Percentiles rank a stretch among this genome's conserved stretches.
Evolutionary conservation across 2,888 invertebrate genomes (phyloP).

Genomic region (Melieria omissa): DNA sequence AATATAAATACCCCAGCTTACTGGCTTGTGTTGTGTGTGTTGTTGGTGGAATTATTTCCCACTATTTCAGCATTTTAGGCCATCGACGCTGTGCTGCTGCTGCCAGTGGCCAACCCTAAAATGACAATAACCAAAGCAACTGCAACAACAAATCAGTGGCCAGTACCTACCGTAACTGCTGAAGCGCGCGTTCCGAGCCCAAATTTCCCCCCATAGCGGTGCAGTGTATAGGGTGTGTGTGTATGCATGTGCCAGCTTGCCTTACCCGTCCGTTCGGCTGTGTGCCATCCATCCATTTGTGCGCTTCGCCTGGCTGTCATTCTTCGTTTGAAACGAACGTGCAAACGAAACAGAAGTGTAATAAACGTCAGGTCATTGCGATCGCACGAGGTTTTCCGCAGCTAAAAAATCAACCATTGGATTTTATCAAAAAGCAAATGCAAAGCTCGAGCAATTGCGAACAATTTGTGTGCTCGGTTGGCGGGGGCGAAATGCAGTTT

Average conservation of each 20-base stretch:
- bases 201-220: no score
- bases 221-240: no score
- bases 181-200: no score
- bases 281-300: neutral
- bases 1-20: no score
- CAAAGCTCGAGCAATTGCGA: neutral
- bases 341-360: slow-evolving; percentile 44
- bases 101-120: no score
- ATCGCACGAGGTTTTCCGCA: slow-evolving; percentile 39
- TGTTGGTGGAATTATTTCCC: no score
- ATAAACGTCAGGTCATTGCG: slow-evolving; percentile 45
- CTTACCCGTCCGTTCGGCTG: slow-evolving; percentile 8
- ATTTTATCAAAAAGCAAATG: slow-evolving; percentile 13
- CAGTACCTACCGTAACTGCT: no score
- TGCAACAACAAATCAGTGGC: neutral
- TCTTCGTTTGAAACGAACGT: slow-evolving; percentile 30
- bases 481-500: no score
- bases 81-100: no score
- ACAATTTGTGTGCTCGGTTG: no score
- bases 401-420: neutral
- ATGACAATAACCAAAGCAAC: neutral
- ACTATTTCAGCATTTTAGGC: no score
- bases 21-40: no score
- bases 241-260: neutral
- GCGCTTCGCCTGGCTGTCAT: slow-evolving; percentile 4